Conservation (phyloP, 2,113 vertebrate species). For the Sterrhoptilus dennistouni region DNA sequence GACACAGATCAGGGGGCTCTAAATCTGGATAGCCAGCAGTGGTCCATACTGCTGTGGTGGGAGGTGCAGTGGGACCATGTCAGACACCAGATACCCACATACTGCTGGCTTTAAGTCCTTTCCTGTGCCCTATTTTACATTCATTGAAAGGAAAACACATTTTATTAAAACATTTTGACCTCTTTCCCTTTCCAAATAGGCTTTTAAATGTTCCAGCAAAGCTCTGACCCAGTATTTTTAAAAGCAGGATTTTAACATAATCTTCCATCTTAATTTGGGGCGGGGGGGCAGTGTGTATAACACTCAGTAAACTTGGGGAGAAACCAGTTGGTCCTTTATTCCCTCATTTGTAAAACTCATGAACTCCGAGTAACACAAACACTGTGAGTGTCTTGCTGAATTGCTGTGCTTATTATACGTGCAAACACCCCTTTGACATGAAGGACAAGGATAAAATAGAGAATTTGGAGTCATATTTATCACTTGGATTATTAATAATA, state of each 20-base stretch:
- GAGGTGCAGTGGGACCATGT: neutral
- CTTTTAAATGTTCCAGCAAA: neutral
- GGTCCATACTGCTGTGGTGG: neutral
- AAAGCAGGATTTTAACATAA: conserved; percentile 7
- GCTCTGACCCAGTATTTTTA: neutral
- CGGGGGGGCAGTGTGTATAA: neutral
- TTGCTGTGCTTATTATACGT: neutral
- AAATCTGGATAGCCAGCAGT: neutral
- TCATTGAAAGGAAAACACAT: neutral
- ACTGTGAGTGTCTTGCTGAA: neutral
- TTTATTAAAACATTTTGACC: neutral
- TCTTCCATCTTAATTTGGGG: neutral
- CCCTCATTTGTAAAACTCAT: neutral
- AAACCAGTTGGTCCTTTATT: neutral
- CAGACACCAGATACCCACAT: neutral
- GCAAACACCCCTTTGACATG: conserved; percentile 9
- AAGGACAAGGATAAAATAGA: conserved; percentile 9
- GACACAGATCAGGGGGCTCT: neutral
- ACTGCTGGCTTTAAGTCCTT: neutral
- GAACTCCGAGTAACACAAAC: neutral
- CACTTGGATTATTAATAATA: conserved; percentile 48
- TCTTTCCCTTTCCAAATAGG: neutral
- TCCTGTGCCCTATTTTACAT: neutral
- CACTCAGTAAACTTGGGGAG: neutral
- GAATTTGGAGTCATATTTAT: conserved; percentile 43